Evolutionary conservation across 2,113 vertebrate genomes (phyloP).

Genomic region (Sarotherodon lohbergeri): DNA sequence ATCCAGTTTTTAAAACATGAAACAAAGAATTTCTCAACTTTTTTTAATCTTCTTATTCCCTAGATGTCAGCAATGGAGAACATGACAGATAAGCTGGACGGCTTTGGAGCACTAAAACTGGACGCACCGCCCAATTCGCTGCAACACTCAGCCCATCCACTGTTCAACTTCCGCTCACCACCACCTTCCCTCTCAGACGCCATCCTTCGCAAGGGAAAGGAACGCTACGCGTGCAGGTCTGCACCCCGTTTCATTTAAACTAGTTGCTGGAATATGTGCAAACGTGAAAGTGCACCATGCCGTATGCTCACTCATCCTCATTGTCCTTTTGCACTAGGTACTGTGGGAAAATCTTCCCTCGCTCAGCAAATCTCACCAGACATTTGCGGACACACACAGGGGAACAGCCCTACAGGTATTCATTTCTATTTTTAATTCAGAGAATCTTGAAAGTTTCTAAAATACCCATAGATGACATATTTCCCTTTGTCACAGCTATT

Average conservation of each 20-base stretch:
- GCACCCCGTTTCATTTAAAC: neutral
- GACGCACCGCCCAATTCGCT: conserved; percentile 81
- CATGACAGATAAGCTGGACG: conserved; percentile 98
- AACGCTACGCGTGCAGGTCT: conserved; percentile 97
- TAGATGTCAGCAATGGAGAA: conserved; percentile 98
- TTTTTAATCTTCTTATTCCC: neutral
- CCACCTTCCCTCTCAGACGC: conserved; percentile 93
- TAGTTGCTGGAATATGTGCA: neutral
- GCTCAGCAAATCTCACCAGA: conserved; percentile 96
- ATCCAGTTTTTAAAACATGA: neutral
- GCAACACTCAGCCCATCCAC: conserved; percentile 91
- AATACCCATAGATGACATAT: neutral
- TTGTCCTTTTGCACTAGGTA: conserved; percentile 74
- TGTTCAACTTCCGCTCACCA: conserved; percentile 93
- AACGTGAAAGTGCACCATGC: neutral
- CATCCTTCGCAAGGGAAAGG: conserved; percentile 98
- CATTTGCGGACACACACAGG: conserved; percentile 98
- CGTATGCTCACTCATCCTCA: neutral
- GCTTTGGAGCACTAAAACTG: conserved; percentile 89
- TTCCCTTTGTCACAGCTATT: neutral
- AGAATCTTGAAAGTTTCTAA: neutral
- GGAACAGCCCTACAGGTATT: conserved; percentile 96
- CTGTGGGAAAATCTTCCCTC: conserved; percentile 99
- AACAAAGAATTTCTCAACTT: accelerated
- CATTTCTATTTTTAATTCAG: neutral